Evolutionary conservation across 2,113 vertebrate species (phyloP).

Genomic region (Peucedramus taeniatus): DNA sequence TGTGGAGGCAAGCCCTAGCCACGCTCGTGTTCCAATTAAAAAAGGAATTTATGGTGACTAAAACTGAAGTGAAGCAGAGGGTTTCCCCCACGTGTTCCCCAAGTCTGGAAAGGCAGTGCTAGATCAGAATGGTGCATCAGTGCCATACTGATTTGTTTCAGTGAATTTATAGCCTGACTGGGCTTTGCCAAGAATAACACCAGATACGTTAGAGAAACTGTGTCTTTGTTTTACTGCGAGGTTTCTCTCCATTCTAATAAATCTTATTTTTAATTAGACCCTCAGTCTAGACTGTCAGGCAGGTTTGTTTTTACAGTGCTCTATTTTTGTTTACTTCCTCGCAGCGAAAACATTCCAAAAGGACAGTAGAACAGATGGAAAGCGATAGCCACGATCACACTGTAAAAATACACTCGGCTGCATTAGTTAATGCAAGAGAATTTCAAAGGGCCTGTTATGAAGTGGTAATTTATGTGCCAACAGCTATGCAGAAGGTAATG

Average conservation of each 20-base stretch:
- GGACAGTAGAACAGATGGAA: constrained; percentile 40
- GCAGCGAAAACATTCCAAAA: constrained; percentile 10
- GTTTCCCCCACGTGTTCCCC: neutral
- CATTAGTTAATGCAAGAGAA: neutral
- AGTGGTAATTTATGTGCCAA: constrained; percentile 37
- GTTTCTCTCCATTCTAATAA: constrained; percentile 39
- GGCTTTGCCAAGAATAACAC: constrained; percentile 47
- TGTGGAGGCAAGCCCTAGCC: neutral
- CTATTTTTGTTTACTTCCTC: constrained; percentile 54
- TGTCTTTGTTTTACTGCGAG: constrained; percentile 6
- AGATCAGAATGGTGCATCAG: neutral
- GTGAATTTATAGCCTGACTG: neutral
- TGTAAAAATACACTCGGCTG: neutral
- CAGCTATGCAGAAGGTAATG: neutral
- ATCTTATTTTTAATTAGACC: constrained; percentile 48
- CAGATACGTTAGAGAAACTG: neutral
- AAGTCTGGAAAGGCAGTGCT: neutral
- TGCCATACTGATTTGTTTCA: neutral
- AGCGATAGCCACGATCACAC: neutral
- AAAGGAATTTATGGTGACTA: neutral
- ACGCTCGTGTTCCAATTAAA: neutral
- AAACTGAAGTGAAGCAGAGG: neutral
- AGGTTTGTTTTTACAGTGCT: constrained; percentile 37
- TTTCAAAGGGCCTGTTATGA: neutral
- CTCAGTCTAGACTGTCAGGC: constrained; percentile 39